Percentiles rank a stretch among this genome's conserved stretches.
phyloP scores from a whole-genome alignment of 2,888 invertebrate genomes.

The Gymnocheta viridis region DNA sequence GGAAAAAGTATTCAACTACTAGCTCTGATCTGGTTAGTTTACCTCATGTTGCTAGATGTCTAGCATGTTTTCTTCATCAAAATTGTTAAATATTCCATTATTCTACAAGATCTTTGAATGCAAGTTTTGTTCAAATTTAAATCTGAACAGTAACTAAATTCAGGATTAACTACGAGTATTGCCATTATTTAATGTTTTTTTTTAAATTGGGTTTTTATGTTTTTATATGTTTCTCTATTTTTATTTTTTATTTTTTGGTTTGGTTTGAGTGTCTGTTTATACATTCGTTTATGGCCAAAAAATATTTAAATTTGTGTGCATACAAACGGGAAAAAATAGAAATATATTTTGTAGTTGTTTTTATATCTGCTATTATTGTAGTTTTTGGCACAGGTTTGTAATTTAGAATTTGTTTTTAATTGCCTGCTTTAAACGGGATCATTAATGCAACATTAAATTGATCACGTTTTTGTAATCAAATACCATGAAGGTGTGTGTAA shows the following conservation, averaged over 20 bases:
- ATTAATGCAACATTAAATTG: slow-evolving; percentile 68
- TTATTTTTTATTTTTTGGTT: slow-evolving; percentile 8
- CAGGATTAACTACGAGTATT: slow-evolving; percentile 24
- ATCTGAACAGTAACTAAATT: slow-evolving; percentile 31
- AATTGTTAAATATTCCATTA: slow-evolving; percentile 44
- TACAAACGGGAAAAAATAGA: not conserved
- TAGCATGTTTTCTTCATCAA: slow-evolving; percentile 43
- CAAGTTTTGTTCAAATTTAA: slow-evolving; percentile 41
- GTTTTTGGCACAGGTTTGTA: slow-evolving; percentile 69
- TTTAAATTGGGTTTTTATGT: slow-evolving; percentile 68
- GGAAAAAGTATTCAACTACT: slow-evolving; percentile 39
- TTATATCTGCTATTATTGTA: slow-evolving; percentile 43
- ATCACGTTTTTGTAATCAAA: slow-evolving; percentile 70
- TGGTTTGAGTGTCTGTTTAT: not conserved
- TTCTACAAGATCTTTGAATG: slow-evolving; percentile 11
- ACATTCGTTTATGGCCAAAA: slow-evolving; percentile 22
- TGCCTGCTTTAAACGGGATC: slow-evolving; percentile 67
- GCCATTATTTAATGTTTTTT: slow-evolving; percentile 62
- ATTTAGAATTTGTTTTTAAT: slow-evolving; percentile 70
- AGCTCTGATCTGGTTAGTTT: slow-evolving; percentile 59
- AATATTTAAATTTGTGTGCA: slow-evolving; percentile 56
- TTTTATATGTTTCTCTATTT: slow-evolving; percentile 52
- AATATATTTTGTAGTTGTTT: slow-evolving; percentile 17
- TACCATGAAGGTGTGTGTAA: slow-evolving; percentile 66
- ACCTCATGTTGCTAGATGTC: slow-evolving; percentile 45